These are phyloP conservation scores for Podarcis cretensis DNA, from an alignment of 2,113 vertebrate genomes.

Conservation along the genomic window DNA sequence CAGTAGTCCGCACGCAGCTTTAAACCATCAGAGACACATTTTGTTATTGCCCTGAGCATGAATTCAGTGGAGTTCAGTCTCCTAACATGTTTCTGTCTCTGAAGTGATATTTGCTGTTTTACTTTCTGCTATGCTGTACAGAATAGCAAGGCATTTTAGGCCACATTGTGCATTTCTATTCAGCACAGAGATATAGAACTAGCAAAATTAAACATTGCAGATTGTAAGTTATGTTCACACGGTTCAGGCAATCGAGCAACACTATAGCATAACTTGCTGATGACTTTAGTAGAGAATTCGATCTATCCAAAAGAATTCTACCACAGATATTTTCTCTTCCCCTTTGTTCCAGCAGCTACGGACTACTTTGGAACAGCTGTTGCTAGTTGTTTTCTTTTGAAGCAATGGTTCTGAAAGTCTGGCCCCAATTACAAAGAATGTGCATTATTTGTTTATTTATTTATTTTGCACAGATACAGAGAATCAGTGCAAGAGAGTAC, in stretches of 20 bases:
- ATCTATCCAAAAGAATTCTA: not conserved
- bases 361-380: not conserved
- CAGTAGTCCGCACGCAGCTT: not conserved
- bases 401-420: not conserved
- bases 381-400: not conserved
- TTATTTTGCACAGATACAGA: not conserved
- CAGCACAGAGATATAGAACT: not conserved
- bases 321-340: not conserved
- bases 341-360: not conserved
- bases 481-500: not conserved
- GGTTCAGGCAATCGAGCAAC: not conserved
- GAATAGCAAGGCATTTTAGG: not conserved
- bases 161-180: not conserved
- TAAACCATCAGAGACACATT: constrained; percentile 24
- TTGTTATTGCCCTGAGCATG: constrained; percentile 13
- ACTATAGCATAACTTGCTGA: not conserved
- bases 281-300: not conserved
- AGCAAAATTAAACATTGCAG: not conserved
- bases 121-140: not conserved
- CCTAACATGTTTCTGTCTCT: not conserved
- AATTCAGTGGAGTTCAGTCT: not conserved
- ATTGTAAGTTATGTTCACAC: not conserved
- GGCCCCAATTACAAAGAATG: not conserved
- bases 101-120: constrained; percentile 12
- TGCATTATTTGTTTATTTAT: not conserved